Percentiles rank a stretch among this genome's conserved stretches.
phyloP scores from a whole-genome alignment of 2,797 vertebrate species.

The Urophycis tenuis region DNA sequence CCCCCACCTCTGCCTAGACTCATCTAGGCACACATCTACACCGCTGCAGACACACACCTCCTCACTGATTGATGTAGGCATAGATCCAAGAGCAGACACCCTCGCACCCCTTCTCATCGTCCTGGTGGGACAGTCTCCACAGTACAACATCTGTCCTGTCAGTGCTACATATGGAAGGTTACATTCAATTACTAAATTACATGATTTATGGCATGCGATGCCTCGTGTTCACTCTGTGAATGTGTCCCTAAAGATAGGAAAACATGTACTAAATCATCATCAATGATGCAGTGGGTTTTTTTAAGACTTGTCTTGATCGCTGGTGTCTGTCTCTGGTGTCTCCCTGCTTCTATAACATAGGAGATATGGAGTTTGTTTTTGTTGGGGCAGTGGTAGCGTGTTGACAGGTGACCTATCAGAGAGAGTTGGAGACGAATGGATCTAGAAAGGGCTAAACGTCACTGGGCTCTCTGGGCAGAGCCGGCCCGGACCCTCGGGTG shows the following conservation, averaged over 20 bases:
- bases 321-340: neutral
- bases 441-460: neutral
- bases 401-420: neutral
- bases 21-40: neutral
- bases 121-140: neutral
- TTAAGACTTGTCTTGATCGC: neutral
- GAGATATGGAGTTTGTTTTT: neutral
- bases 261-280: neutral
- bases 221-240: neutral
- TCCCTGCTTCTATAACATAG: neutral
- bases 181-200: neutral
- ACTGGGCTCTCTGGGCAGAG: neutral
- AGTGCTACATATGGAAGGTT: constrained; percentile 1
- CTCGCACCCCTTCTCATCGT: neutral
- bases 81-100: neutral
- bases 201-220: neutral
- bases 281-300: neutral
- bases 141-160: neutral
- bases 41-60: neutral
- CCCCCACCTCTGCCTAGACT: neutral
- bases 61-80: neutral
- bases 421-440: neutral
- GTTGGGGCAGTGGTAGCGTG: neutral
- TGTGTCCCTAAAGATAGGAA: neutral
- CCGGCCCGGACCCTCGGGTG: too few relatives aligned